Base-by-base conservation (phyloP, 1,140 invertebrate genomes). In the Macrobrachium nipponense region DNA sequence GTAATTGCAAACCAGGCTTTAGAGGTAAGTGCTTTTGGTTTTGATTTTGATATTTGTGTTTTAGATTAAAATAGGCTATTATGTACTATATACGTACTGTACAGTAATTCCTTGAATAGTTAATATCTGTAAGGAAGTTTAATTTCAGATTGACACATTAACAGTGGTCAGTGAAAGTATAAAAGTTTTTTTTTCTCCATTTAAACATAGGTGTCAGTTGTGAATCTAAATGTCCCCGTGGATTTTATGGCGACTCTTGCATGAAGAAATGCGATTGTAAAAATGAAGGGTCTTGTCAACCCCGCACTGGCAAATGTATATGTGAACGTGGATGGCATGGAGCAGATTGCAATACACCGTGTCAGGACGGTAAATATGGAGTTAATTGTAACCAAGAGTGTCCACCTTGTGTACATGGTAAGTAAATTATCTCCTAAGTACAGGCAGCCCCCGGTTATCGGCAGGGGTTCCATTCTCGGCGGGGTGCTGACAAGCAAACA, bases 301-400 rank as follows among this genome's bases (percentile, higher is more conserved):
- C 94, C 58, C 91, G 93, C 15, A 95, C 93, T 18, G 97, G 97
- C 44, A 92, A 92, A 85, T 98, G 97, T 90, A 93, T 95, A 84
- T 99, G 98, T 92, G 92, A 94, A 20, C 92, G 95, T 58, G 98
- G 98, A 72, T 97, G 95, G 95, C 94, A 94, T 89, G 97, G 97
- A 11, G 90, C 91, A 11, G 93, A 94, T 82, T 99, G 98, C 91
- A 89, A 87, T 76, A 87, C 84, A 82, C 94, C 95, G 1, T 99
- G 98, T 91, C 91, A 93, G 23, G 90, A 92, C 87, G 96, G 96
- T 80, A 94, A 91, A 90, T 98, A 96, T 91, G 97, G 97, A 17
- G 92, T 94, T 43, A 93, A 94, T 23, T 98, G 97, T 91, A 94
- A 94, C 89, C 95, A 98, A 91, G 92, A 92, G 79, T 98, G 97